These are phyloP conservation scores for Harpalus rufipes DNA, from an alignment of 2,888 invertebrate genomes.

Conservation along the genomic window DNA sequence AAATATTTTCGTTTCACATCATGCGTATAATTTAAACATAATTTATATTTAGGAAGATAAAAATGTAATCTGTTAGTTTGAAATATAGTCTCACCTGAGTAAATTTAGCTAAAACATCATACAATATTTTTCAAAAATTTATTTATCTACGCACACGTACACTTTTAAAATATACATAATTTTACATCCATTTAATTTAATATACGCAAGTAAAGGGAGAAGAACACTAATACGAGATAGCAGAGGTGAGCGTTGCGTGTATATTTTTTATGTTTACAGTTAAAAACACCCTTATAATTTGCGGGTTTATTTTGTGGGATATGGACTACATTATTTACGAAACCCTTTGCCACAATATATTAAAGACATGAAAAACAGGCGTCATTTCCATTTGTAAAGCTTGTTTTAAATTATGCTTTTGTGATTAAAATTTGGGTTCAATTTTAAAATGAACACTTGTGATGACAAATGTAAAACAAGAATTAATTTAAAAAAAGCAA, in stretches of 20 bases:
- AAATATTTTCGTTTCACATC: not conserved
- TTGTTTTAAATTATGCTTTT: too few species aligned
- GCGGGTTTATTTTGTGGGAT: not conserved
- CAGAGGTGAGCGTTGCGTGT: not conserved
- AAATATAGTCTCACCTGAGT: not conserved
- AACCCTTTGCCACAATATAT: not conserved
- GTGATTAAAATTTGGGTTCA: too few species aligned
- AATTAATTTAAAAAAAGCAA: too few species aligned
- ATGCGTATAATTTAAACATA: not conserved
- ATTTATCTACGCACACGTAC: not conserved
- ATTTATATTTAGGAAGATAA: not conserved
- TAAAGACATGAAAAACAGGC: not conserved
- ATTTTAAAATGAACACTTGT: too few species aligned
- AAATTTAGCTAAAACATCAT: not conserved
- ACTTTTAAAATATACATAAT: conserved; percentile 1
- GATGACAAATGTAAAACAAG: too few species aligned
- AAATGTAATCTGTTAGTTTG: not conserved
- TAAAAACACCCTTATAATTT: not conserved
- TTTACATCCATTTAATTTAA: not conserved
- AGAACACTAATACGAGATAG: not conserved
- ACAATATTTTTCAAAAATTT: not conserved
- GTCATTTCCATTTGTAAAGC: too few species aligned
- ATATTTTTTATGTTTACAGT: not conserved
- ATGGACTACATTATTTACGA: not conserved
- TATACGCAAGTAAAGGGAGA: not conserved